These are phyloP conservation scores for Myioborus miniatus DNA, from an alignment of 2,797 vertebrate genomes.

Conservation along the genomic window DNA sequence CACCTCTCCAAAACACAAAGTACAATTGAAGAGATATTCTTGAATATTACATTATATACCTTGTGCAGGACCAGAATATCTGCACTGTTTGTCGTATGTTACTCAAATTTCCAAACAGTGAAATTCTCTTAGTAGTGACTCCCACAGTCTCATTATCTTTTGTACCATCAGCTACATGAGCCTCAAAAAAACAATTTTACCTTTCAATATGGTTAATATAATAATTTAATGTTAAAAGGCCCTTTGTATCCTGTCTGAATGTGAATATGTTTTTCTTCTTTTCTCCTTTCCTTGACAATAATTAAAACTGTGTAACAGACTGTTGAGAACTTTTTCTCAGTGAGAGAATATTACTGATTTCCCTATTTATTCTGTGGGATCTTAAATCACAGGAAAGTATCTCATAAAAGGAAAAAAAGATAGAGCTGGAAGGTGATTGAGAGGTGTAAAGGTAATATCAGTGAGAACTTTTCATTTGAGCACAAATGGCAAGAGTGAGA, in stretches of 20 bases:
- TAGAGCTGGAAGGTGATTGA: background rate
- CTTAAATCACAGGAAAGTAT: background rate
- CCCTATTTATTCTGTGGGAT: background rate
- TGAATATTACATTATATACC: constrained; percentile 63
- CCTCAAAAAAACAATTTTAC: constrained; percentile 49
- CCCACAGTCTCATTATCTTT: constrained; percentile 42
- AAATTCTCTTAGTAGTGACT: constrained; percentile 51
- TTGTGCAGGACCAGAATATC: constrained; percentile 58
- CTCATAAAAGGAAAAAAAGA: background rate
- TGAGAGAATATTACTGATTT: background rate
- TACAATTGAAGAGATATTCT: constrained; percentile 54
- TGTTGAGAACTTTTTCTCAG: background rate
- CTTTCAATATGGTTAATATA: constrained; percentile 32
- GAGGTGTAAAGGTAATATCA: background rate
- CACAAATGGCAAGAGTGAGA: background rate
- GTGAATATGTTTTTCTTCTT: constrained; percentile 40
- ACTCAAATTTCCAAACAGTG: constrained; percentile 21
- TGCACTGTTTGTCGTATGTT: constrained; percentile 58
- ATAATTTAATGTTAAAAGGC: constrained; percentile 25
- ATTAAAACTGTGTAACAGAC: background rate
- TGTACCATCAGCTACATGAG: constrained; percentile 26
- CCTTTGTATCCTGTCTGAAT: constrained; percentile 11
- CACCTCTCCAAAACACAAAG: constrained; percentile 59
- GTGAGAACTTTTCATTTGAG: background rate
- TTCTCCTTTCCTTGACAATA: constrained; percentile 20